These are phyloP conservation scores for Condylura cristata DNA, from an alignment of 2,113 vertebrate species.

Conservation along the genomic window DNA sequence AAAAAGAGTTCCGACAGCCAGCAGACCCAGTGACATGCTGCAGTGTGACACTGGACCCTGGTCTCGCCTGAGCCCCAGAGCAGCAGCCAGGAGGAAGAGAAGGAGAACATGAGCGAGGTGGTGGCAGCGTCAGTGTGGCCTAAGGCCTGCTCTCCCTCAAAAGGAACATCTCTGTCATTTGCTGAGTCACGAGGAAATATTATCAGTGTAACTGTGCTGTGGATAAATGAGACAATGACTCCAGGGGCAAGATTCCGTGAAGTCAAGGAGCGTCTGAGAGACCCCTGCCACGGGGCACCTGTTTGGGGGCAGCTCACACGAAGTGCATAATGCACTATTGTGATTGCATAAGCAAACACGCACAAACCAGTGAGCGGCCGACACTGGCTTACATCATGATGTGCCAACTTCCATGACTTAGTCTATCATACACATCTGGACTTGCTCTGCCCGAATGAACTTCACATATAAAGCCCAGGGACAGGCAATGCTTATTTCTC, in stretches of 20 bases:
- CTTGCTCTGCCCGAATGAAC: neutral
- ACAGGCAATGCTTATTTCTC: neutral
- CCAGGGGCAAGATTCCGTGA: accelerated
- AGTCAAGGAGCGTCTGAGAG: neutral
- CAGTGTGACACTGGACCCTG: neutral
- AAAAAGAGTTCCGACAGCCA: neutral
- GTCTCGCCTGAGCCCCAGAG: neutral
- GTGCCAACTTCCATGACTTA: neutral
- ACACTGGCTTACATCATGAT: accelerated
- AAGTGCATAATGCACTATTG: neutral
- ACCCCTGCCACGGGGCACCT: neutral
- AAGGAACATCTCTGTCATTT: neutral
- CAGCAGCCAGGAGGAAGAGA: neutral
- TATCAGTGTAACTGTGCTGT: neutral
- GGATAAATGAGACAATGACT: neutral
- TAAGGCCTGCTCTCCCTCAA: neutral
- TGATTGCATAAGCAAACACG: neutral
- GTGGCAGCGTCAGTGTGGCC: accelerated
- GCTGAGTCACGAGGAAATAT: neutral
- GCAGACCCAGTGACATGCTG: neutral
- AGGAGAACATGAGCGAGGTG: neutral
- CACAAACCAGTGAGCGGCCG: accelerated
- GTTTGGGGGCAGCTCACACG: neutral
- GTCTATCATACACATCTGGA: neutral
- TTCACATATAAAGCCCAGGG: neutral